These are phyloP conservation scores for Patiria miniata DNA, from an alignment of 35 echinoderm and acorn worm genomes.

Conservation along the genomic window DNA sequence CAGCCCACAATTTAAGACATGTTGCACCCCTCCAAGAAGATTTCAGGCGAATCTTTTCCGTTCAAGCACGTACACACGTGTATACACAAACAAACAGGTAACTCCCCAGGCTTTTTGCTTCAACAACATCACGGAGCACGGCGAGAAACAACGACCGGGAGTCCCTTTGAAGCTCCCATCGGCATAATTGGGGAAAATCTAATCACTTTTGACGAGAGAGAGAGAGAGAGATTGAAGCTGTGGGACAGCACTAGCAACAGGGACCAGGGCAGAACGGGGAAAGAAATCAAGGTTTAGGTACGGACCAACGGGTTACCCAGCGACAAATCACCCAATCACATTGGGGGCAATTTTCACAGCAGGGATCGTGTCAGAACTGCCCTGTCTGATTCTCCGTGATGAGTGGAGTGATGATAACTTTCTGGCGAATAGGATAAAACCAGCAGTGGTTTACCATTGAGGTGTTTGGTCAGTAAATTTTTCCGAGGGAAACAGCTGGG, in stretches of 20 bases:
- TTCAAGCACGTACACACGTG: too few relatives aligned
- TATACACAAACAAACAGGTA: neutral
- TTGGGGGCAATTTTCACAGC: slow-evolving; percentile 26
- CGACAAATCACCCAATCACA: slow-evolving; percentile 25
- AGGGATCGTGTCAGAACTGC: slow-evolving; percentile 14
- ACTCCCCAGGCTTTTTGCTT: neutral
- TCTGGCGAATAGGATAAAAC: too few relatives aligned
- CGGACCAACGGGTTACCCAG: neutral
- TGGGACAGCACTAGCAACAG: neutral
- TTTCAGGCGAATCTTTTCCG: too few relatives aligned
- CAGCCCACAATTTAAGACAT: too few relatives aligned
- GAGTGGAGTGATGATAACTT: neutral
- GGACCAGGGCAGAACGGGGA: neutral
- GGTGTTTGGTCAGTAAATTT: neutral
- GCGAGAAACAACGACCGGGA: neutral
- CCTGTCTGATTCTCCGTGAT: neutral
- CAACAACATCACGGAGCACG: neutral
- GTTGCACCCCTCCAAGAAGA: too few relatives aligned
- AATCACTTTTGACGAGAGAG: neutral
- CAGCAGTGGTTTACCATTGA: too few relatives aligned
- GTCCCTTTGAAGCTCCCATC: neutral
- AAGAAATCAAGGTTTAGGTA: neutral
- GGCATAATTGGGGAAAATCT: slow-evolving; percentile 9
- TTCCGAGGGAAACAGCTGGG: too few relatives aligned
- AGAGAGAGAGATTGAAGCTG: too few relatives aligned